Conservation (phyloP, 1,140 invertebrate genomes). For the Sweltsa coloradensis region DNA sequence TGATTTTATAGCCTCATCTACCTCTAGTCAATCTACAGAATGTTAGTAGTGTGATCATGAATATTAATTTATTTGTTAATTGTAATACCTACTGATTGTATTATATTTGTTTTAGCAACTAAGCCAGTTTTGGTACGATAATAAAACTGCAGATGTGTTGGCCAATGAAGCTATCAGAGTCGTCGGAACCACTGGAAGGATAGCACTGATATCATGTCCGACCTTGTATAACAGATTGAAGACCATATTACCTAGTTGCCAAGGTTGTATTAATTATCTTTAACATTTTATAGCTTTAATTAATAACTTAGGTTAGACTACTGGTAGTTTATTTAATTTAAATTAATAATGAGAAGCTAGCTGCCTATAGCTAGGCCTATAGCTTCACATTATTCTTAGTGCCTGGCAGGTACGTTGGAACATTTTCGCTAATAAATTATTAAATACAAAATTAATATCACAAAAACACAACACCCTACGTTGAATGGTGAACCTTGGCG, state of each 20-base stretch:
- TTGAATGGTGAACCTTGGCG: too few relatives aligned
- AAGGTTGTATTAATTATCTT: too few relatives aligned
- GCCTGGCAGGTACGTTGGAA: too few relatives aligned
- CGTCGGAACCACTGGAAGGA: constrained; percentile 39
- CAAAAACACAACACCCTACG: too few relatives aligned
- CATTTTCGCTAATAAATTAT: too few relatives aligned
- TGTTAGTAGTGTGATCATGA: background rate
- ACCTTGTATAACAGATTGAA: constrained; percentile 64
- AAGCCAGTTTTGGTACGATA: constrained; percentile 93
- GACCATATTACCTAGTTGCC: constrained; percentile 27
- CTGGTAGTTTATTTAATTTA: too few relatives aligned
- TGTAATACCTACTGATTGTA: background rate
- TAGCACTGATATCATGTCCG: constrained; percentile 83
- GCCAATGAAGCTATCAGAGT: constrained; percentile 46
- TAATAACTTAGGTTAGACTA: too few relatives aligned
- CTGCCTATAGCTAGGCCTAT: too few relatives aligned
- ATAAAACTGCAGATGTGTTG: constrained; percentile 55
- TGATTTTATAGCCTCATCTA: background rate
- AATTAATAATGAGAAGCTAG: too few relatives aligned
- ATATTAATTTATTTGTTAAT: constrained; percentile 10
- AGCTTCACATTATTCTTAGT: too few relatives aligned
- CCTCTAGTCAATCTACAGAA: background rate
- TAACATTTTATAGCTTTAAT: too few relatives aligned
- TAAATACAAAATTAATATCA: too few relatives aligned
- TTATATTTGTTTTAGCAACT: constrained; percentile 62